Evolutionary conservation across 2,113 vertebrate genomes (phyloP).

Genomic region (Stigmatopora nigra): DNA sequence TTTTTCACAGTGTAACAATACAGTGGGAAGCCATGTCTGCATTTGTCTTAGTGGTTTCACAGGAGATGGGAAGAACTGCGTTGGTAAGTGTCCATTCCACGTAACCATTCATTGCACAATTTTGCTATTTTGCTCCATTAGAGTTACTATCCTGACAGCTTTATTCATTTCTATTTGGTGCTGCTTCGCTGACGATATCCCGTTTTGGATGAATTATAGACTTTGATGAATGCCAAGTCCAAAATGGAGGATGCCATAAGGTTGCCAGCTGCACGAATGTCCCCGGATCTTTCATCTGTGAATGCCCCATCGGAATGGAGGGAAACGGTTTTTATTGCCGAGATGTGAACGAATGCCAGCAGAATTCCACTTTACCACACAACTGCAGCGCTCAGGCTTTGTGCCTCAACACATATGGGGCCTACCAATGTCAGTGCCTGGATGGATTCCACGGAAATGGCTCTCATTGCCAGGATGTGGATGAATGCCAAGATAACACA

Average conservation of each 20-base stretch:
- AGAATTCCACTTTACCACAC: constrained; percentile 46
- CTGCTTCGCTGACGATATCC: constrained; percentile 71
- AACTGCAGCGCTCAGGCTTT: constrained; percentile 64
- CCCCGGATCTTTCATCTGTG: constrained; percentile 66
- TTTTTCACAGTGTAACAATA: constrained; percentile 70
- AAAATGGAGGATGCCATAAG: constrained; percentile 74
- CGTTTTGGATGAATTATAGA: constrained; percentile 83
- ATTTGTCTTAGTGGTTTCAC: constrained; percentile 70
- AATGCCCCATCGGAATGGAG: constrained; percentile 64
- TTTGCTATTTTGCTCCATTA: constrained; percentile 16
- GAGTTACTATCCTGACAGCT: constrained; percentile 39
- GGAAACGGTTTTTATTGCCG: constrained; percentile 70
- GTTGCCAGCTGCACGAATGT: constrained; percentile 69
- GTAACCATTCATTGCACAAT: not conserved
- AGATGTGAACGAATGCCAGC: constrained; percentile 72
- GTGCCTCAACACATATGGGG: constrained; percentile 68
- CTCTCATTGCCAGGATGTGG: constrained; percentile 64
- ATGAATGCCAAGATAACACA: constrained; percentile 63
- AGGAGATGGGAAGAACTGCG: constrained; percentile 72
- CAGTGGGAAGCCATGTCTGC: constrained; percentile 65
- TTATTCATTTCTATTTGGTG: constrained; percentile 46
- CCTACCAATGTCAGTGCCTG: constrained; percentile 67
- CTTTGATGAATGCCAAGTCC: constrained; percentile 78
- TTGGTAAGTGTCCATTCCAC: constrained; percentile 58
- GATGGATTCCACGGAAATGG: constrained; percentile 69